These are phyloP conservation scores for Ericerus pela DNA, from an alignment of 1,140 invertebrate species.

Conservation along the genomic window DNA sequence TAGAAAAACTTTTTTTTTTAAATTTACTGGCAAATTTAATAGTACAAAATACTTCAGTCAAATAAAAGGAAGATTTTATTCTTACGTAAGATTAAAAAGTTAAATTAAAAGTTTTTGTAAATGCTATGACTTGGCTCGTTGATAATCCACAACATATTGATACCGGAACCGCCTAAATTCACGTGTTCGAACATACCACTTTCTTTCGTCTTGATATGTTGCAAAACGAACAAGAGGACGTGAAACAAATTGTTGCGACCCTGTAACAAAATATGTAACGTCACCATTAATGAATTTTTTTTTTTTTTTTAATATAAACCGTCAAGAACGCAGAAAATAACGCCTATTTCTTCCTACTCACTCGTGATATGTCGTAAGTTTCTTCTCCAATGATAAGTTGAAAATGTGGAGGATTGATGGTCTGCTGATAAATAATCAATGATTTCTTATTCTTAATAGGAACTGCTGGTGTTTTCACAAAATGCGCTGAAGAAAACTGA, in stretches of 20 bases:
- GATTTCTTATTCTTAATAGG: constrained; percentile 28
- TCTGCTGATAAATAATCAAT: constrained; percentile 39
- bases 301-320: too few species aligned
- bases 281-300: neutral
- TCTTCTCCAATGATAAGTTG: constrained; percentile 47
- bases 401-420: constrained; percentile 55
- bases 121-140: constrained; percentile 26
- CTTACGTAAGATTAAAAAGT: too few species aligned
- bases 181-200: constrained; percentile 62
- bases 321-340: too few species aligned
- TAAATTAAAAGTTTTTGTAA: neutral
- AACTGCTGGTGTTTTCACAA: constrained; percentile 43
- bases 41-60: too few species aligned
- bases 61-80: too few species aligned
- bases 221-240: constrained; percentile 58
- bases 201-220: constrained; percentile 55
- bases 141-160: constrained; percentile 64
- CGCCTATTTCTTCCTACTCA: too few species aligned
- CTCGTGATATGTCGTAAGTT: constrained; percentile 46
- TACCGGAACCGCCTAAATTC: constrained; percentile 57
- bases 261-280: constrained; percentile 34
- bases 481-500: constrained; percentile 52
- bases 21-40: too few species aligned
- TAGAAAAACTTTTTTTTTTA: too few species aligned
- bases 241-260: constrained; percentile 73